Evolutionary conservation across 2,888 invertebrate genomes (phyloP).

Genomic region (Hartigia nigra): DNA sequence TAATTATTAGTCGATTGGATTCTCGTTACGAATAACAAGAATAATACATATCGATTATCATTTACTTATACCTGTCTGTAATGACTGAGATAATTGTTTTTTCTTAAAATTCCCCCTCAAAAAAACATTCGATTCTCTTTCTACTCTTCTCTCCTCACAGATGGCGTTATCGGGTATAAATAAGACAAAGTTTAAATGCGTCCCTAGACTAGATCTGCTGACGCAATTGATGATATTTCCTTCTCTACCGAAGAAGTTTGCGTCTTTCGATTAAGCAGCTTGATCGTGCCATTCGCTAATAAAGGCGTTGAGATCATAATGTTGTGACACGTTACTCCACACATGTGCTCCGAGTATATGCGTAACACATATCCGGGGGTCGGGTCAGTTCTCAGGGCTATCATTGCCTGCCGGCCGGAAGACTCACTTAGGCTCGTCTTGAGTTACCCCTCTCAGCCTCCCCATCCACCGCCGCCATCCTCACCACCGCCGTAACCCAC

Average conservation of each 20-base stretch:
- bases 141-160: not conserved
- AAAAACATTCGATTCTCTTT: not conserved
- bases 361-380: constrained; percentile 63
- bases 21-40: not conserved
- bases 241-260: not conserved
- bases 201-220: not conserved
- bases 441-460: constrained; percentile 60
- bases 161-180: not conserved
- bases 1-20: not conserved
- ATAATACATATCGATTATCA: not conserved
- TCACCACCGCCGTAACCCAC: constrained; percentile 13
- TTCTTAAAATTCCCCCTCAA: not conserved
- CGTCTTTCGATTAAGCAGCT: not conserved
- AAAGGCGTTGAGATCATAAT: constrained; percentile 46
- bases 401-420: constrained; percentile 65
- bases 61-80: not conserved
- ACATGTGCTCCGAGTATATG: constrained; percentile 49
- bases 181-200: not conserved
- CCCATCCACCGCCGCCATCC: constrained; percentile 26
- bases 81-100: not conserved
- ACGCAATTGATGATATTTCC: not conserved
- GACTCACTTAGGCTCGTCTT: constrained; percentile 67
- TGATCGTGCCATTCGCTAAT: not conserved
- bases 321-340: constrained; percentile 53
- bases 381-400: constrained; percentile 67